These are phyloP conservation scores for Aphelocoma coerulescens DNA, from an alignment of 2,113 vertebrate species.

Conservation along the genomic window DNA sequence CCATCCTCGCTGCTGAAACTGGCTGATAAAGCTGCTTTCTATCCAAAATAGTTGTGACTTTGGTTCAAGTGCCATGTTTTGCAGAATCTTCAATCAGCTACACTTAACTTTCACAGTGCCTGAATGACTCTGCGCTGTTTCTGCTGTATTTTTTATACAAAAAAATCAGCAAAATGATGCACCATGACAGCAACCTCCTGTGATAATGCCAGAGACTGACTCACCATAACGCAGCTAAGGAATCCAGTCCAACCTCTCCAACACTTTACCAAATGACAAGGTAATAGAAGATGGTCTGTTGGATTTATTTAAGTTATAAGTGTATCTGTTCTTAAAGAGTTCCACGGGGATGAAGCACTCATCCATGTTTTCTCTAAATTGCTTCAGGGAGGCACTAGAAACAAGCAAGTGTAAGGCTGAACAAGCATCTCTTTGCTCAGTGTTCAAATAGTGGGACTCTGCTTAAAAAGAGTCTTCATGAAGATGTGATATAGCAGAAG, in stretches of 20 bases:
- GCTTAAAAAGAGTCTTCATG: neutral
- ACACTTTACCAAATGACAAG: neutral
- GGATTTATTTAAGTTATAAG: neutral
- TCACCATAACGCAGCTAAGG: neutral
- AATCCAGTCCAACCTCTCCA: neutral
- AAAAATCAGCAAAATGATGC: neutral
- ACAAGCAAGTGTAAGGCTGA: neutral
- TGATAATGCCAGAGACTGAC: neutral
- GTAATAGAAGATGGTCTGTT: neutral
- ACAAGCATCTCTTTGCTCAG: neutral
- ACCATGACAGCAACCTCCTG: neutral
- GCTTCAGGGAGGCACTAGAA: neutral
- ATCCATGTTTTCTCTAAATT: neutral
- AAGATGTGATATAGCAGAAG: neutral
- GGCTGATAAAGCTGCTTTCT: neutral
- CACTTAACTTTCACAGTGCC: neutral
- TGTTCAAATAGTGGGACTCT: neutral
- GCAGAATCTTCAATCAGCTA: neutral
- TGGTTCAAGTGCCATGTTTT: neutral
- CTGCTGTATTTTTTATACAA: neutral
- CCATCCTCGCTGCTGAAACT: fast-evolving
- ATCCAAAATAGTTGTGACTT: neutral
- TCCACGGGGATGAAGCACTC: neutral
- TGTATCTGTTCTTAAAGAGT: neutral
- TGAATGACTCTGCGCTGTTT: neutral